Evolutionary conservation across 2,797 vertebrate genomes (phyloP), one percentile per base, ranked within the genome.

Genomic region (Cheirogaleus major): DNA sequence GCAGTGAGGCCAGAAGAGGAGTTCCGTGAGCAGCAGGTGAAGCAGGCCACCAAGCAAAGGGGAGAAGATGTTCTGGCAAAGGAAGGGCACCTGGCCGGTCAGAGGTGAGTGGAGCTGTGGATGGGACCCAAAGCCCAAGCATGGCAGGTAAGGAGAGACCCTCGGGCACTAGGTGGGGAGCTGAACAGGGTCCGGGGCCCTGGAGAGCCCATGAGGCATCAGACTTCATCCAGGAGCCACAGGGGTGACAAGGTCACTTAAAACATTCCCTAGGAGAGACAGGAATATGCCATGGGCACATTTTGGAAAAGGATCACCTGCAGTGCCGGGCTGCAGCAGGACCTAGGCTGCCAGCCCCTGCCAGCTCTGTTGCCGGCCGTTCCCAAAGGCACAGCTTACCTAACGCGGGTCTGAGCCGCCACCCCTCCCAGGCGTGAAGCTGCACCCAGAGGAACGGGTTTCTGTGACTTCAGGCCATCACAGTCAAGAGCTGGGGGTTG

Each of bases 101-200:
- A 20, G 22, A 52, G 27, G 25, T 5, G 7, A 43, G 27, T 7
- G 81, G 3, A 45, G 38, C 30, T 61, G 0, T 5, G 25, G 30
- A 4, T 43, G 25, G 48, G 55, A n/a, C 32, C 25, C 0, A 17
- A 23, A 57, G 48, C 30, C 89, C 25, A 3, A 32, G 50, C 0
- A 0, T 1, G 1, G 27, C 13, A 5, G 23, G 5, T 18, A 17
- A 9, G 48, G n/a, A 18, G 48, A 50, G 35, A 73, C 13, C 59
- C 30, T 14, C 0, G 0, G 5, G 10, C 61, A 61, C 23, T 30
- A 3, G 57, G 12, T 1, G 12, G n/a, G 4, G 9, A 63, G 20
- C 10, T 1, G 27, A 23, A 38, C 0, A 4, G 23, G 43, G n/a
- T 4, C 52, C 0, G 0, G 38, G 22, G 30, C 3, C 9, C 30